Evolutionary conservation across 2,113 vertebrate genomes (phyloP).

Genomic region (Scomber scombrus): DNA sequence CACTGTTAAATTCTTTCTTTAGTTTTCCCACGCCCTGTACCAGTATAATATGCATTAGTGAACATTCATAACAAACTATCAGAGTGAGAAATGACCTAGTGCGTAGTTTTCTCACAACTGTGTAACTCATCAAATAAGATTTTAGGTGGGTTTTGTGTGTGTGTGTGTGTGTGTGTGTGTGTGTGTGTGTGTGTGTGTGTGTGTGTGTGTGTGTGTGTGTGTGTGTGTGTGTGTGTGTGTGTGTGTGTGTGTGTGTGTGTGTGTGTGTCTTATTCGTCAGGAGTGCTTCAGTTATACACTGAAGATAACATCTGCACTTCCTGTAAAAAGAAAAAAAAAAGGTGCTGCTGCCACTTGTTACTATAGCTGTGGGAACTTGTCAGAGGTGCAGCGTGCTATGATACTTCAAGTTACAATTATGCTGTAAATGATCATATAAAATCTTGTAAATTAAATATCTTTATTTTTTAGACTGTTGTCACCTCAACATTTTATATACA

Average conservation of each 20-base stretch:
- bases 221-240: background rate
- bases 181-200: background rate
- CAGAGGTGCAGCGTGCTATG: background rate
- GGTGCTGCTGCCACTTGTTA: background rate
- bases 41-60: background rate
- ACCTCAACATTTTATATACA: background rate
- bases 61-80: background rate
- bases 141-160: background rate
- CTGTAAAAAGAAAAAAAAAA: constrained; percentile 34
- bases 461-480: background rate
- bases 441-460: background rate
- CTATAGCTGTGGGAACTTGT: background rate
- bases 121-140: background rate
- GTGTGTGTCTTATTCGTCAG: constrained; percentile 19
- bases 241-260: too few species aligned
- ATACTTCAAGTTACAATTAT: background rate
- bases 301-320: constrained; percentile 71
- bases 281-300: constrained; percentile 19
- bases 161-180: too few species aligned
- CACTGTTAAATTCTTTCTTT: constrained; percentile 4
- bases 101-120: background rate
- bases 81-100: constrained; percentile 21
- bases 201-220: too few species aligned
- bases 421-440: background rate
- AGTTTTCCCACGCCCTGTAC: background rate